phyloP scores from a whole-genome alignment of 1,140 invertebrate species.

The Drosophila nikananu region DNA sequence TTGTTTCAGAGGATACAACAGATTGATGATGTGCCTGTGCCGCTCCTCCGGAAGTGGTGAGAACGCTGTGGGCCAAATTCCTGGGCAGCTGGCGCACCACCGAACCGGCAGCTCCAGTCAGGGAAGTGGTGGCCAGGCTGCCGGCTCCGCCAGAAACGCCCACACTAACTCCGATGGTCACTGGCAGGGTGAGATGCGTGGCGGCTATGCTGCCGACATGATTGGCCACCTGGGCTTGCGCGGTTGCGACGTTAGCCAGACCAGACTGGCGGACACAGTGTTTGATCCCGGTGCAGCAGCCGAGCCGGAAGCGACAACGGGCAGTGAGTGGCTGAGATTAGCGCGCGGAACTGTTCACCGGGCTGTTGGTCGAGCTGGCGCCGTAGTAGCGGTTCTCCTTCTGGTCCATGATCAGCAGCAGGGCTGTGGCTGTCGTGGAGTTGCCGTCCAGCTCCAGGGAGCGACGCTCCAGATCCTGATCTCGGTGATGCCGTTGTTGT shows the following conservation, averaged over 20 bases:
- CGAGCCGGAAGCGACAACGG: slow-evolving; percentile 45
- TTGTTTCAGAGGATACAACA: slow-evolving; percentile 20
- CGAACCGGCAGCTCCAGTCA: too few species aligned
- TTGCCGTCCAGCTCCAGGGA: too few species aligned
- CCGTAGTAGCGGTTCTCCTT: too few species aligned
- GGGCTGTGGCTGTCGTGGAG: too few species aligned
- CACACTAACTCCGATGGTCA: too few species aligned
- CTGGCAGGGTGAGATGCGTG: slow-evolving; percentile 43
- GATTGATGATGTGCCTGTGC: slow-evolving; percentile 33
- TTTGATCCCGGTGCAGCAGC: not conserved
- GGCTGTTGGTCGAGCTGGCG: slow-evolving; percentile 57
- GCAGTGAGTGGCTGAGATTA: slow-evolving; percentile 70
- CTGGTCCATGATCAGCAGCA: too few species aligned
- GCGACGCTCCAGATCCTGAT: too few species aligned
- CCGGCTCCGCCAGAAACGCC: too few species aligned
- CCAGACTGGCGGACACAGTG: slow-evolving; percentile 2
- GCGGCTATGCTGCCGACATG: slow-evolving; percentile 30
- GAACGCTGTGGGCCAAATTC: too few species aligned
- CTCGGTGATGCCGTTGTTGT: too few species aligned
- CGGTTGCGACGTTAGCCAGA: slow-evolving; percentile 8
- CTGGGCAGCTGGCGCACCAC: too few species aligned
- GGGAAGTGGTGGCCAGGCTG: too few species aligned
- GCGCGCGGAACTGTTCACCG: slow-evolving; percentile 51
- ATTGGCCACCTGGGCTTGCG: slow-evolving; percentile 10
- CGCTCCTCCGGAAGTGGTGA: slow-evolving; percentile 26